These are phyloP conservation scores for Scotopteryx bipunctaria DNA, from an alignment of 2,888 invertebrate species.

Conservation along the genomic window DNA sequence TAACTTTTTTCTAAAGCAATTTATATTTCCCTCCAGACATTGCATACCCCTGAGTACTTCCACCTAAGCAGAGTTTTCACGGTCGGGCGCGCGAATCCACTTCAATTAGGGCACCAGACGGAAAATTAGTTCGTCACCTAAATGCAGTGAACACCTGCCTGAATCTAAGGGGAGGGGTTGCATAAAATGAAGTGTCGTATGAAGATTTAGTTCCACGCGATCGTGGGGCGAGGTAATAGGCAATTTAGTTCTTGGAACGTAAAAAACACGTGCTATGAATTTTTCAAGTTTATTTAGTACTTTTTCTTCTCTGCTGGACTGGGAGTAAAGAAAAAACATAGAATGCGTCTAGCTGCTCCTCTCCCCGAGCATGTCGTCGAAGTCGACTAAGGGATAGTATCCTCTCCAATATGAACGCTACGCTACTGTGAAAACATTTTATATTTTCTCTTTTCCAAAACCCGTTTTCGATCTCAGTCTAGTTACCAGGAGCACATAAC, in stretches of 20 bases:
- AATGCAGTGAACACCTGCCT: constrained; percentile 25
- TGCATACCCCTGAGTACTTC: constrained; percentile 13
- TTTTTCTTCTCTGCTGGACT: no score
- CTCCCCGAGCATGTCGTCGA: no score
- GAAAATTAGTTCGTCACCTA: constrained; percentile 40
- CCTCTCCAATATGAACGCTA: no score
- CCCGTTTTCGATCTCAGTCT: no score
- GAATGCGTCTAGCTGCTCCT: no score
- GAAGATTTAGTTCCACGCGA: constrained; percentile 2
- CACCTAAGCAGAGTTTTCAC: constrained; percentile 32
- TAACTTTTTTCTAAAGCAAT: not conserved
- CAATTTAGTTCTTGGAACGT: not conserved
- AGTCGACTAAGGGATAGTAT: no score
- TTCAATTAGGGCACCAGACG: constrained; percentile 45
- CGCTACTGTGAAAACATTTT: no score
- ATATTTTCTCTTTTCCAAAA: no score
- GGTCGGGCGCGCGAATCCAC: constrained; percentile 34
- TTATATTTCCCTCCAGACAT: not conserved
- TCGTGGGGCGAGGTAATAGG: not conserved
- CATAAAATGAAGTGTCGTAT: constrained; percentile 5
- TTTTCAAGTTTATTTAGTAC: no score
- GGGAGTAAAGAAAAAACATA: no score
- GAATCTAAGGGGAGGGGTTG: constrained; percentile 6
- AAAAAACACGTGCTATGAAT: no score
- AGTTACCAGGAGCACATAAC: constrained; percentile 11